Evolutionary conservation across 2,113 vertebrate genomes (phyloP).

Genomic region (Cochlearius cochlearius): DNA sequence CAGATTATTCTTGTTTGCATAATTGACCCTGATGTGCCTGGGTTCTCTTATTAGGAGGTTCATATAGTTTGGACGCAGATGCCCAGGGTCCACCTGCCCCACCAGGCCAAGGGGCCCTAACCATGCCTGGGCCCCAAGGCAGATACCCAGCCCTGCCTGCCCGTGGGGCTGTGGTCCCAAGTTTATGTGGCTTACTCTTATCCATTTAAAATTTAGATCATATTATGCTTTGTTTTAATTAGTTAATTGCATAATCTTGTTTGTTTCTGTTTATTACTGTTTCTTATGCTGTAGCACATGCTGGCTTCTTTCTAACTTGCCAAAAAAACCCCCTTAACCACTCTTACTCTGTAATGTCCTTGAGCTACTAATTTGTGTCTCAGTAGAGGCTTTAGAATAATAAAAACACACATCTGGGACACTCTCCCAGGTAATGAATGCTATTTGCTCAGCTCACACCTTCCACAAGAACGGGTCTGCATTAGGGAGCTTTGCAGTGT

Average conservation of each 20-base stretch:
- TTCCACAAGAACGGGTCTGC: neutral
- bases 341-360: neutral
- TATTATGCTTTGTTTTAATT: neutral
- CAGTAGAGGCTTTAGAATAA: neutral
- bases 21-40: neutral
- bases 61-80: neutral
- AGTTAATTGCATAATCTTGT: neutral
- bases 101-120: no score
- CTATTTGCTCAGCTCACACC: neutral
- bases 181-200: neutral
- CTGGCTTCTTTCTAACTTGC: neutral
- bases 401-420: neutral
- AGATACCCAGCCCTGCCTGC: no score
- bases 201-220: neutral
- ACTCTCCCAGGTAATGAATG: neutral
- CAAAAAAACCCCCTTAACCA: neutral
- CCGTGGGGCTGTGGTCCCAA: no score
- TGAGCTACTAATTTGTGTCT: neutral
- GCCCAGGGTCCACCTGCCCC: no score
- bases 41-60: neutral
- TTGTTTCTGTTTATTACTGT: neutral
- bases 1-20: neutral
- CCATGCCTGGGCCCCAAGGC: no score
- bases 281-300: neutral
- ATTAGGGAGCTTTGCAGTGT: neutral